Evolutionary conservation across 2,888 invertebrate genomes (phyloP).

Genomic region (Antheraea assamensis): DNA sequence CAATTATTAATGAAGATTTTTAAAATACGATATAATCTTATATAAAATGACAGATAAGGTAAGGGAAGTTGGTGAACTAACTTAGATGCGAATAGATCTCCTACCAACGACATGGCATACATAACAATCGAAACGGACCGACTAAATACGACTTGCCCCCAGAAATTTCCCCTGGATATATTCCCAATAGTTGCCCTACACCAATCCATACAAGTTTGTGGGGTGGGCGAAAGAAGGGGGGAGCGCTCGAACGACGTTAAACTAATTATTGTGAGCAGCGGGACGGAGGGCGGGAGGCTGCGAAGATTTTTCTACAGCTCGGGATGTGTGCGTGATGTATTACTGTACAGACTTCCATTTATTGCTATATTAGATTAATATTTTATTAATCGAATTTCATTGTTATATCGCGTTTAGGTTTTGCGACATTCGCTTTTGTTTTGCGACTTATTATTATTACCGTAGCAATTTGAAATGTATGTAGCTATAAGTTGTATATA

Average conservation of each 20-base stretch:
- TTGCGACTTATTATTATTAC: neutral
- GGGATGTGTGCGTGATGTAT: constrained; percentile 2
- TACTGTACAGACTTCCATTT: neutral
- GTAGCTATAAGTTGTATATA: too few relatives aligned
- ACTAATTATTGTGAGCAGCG: constrained; percentile 60
- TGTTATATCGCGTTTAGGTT: neutral
- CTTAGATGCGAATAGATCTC: too few relatives aligned
- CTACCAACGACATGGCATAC: neutral
- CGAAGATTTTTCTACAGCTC: constrained; percentile 59
- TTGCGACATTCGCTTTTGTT: neutral
- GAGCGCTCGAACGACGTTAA: constrained; percentile 66
- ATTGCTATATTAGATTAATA: constrained; percentile 2
- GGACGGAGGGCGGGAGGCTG: constrained; percentile 33
- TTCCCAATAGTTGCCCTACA: constrained; percentile 47
- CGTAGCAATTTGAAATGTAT: too few relatives aligned
- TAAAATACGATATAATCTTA: too few relatives aligned
- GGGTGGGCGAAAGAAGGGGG: constrained; percentile 28
- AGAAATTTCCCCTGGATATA: constrained; percentile 44
- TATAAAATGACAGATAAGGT: too few relatives aligned
- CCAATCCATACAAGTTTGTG: constrained; percentile 7
- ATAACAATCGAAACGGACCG: constrained; percentile 19
- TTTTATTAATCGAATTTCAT: constrained; percentile 3
- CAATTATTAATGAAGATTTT: too few relatives aligned
- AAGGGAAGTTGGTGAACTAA: too few relatives aligned
- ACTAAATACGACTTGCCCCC: constrained; percentile 40